These are phyloP conservation scores for Drepanosiphum platanoidis DNA, from an alignment of 2,888 invertebrate species.

Conservation along the genomic window DNA sequence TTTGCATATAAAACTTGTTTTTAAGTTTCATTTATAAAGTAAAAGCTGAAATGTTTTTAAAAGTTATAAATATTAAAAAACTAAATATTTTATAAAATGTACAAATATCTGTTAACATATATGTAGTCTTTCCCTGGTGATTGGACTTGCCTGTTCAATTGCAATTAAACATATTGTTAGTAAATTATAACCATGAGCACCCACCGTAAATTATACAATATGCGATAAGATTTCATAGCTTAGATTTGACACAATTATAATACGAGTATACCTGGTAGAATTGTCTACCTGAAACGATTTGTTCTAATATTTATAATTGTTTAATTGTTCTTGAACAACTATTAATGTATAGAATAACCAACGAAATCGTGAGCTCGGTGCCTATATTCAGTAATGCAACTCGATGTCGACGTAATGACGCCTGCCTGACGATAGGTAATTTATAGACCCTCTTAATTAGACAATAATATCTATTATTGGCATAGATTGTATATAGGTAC, in stretches of 20 bases:
- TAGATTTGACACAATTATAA: not conserved
- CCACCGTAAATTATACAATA: not conserved
- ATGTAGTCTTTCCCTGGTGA: not conserved
- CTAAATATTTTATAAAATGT: not conserved
- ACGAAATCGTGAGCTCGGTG: not conserved
- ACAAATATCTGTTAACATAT: not conserved
- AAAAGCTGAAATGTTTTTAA: constrained; percentile 26
- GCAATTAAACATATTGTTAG: not conserved
- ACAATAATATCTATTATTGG: not conserved
- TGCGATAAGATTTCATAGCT: not conserved
- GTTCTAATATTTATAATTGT: not conserved
- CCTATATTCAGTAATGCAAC: not conserved
- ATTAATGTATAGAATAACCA: not conserved
- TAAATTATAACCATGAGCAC: not conserved
- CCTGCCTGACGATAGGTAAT: not conserved
- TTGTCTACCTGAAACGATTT: not conserved
- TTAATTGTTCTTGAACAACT: not conserved
- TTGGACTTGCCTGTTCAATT: not conserved
- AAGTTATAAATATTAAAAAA: constrained; percentile 14
- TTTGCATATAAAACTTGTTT: constrained; percentile 27
- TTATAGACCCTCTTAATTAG: not conserved
- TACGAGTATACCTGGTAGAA: not conserved
- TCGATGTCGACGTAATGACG: not conserved
- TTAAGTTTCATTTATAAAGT: constrained; percentile 12
- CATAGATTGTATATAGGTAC: not conserved